Evolutionary conservation across 2,113 vertebrate genomes (phyloP).

Genomic region (Ammodytes marinus): DNA sequence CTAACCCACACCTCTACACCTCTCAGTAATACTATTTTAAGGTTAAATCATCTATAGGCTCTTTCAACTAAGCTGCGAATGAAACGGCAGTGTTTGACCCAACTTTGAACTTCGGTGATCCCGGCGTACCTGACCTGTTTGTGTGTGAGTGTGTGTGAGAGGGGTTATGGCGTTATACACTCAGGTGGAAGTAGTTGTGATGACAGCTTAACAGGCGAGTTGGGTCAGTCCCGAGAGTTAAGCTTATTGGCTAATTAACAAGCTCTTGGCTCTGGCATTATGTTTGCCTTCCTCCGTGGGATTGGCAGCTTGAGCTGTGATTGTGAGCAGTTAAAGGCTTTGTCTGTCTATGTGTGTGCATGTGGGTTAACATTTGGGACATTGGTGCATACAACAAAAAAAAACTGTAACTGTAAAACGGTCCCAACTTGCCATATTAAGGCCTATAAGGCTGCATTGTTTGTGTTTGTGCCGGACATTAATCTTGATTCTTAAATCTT

Average conservation of each 20-base stretch:
- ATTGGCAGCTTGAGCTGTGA: constrained; percentile 56
- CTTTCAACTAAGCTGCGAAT: constrained; percentile 20
- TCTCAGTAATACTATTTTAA: not conserved
- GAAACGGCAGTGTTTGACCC: constrained; percentile 17
- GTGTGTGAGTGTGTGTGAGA: constrained; percentile 27
- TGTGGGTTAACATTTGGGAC: not conserved
- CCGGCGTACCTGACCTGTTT: not conserved
- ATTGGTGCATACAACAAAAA: not conserved
- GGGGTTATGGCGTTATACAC: constrained; percentile 38
- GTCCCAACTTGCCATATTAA: not conserved
- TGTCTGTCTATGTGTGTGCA: constrained; percentile 14
- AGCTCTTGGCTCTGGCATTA: constrained; percentile 58
- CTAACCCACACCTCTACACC: not conserved
- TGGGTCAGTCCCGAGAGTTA: constrained; percentile 52
- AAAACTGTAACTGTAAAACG: not conserved
- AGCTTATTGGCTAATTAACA: constrained; percentile 67
- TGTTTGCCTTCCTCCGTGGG: constrained; percentile 60
- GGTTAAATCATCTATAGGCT: constrained; percentile 25
- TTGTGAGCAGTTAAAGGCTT: constrained; percentile 53
- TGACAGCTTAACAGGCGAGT: constrained; percentile 69
- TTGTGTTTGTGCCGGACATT: not conserved
- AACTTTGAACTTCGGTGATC: not conserved
- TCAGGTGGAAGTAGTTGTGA: constrained; percentile 63
- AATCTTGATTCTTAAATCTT: constrained; percentile 2
- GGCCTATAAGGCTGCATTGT: not conserved